Evolutionary conservation across 2,888 invertebrate genomes (phyloP).

Genomic region (Bellardia pandia): DNA sequence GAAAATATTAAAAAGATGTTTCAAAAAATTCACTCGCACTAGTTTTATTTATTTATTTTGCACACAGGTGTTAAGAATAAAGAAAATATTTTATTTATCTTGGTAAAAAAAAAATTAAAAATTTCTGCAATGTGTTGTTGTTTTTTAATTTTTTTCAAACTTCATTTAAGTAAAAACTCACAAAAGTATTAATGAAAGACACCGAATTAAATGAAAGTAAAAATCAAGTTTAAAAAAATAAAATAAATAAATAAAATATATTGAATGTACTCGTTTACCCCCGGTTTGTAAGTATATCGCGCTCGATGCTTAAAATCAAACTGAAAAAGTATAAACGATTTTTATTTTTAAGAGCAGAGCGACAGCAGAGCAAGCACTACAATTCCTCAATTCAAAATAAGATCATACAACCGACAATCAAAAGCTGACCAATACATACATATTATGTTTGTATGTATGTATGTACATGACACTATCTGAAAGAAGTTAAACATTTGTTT

Average conservation of each 20-base stretch:
- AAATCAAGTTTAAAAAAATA: slow-evolving; percentile 14
- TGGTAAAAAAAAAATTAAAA: background rate
- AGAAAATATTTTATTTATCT: background rate
- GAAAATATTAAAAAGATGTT: background rate
- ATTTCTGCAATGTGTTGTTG: background rate
- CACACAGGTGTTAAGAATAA: background rate
- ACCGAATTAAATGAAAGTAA: background rate
- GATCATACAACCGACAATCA: slow-evolving; percentile 58
- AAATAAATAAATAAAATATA: slow-evolving; percentile 11
- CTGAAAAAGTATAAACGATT: slow-evolving; percentile 50
- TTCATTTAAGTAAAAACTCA: slow-evolving; percentile 2
- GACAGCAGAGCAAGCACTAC: slow-evolving; percentile 1
- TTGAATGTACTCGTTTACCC: background rate
- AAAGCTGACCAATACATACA: slow-evolving; percentile 46
- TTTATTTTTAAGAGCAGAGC: slow-evolving; percentile 48
- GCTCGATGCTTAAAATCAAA: slow-evolving; percentile 69
- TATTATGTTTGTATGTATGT: no score
- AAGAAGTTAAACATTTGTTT: slow-evolving; percentile 67
- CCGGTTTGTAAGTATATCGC: slow-evolving; percentile 53
- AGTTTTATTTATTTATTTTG: background rate
- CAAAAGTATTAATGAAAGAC: background rate
- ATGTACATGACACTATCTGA: slow-evolving; percentile 54
- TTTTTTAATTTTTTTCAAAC: background rate
- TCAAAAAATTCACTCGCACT: background rate
- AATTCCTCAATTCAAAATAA: slow-evolving; percentile 38